Percentiles rank a stretch among this genome's conserved stretches.
These are phyloP conservation scores for Anabacerthia variegaticeps DNA, from an alignment of 2,797 vertebrate species.

Conservation along the genomic window DNA sequence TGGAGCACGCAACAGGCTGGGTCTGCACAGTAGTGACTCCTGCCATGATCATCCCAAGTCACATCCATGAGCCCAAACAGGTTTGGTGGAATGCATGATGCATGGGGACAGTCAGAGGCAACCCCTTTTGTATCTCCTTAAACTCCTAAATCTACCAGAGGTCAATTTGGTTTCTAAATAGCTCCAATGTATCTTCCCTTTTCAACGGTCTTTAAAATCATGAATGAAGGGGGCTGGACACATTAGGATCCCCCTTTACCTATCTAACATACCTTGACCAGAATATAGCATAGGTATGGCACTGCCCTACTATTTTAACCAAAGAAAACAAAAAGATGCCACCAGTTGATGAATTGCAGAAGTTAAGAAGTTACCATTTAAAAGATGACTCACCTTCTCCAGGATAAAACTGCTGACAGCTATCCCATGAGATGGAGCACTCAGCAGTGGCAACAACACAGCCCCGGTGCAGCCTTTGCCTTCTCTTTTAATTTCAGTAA, in stretches of 20 bases:
- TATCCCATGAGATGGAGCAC: neutral
- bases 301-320: neutral
- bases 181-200: neutral
- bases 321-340: neutral
- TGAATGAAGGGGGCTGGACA: neutral
- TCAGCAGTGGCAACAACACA: neutral
- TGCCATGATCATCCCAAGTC: neutral
- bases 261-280: neutral
- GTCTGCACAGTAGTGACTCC: slow-evolving; percentile 1
- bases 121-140: neutral
- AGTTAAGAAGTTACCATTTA: neutral
- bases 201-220: neutral
- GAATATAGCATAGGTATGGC: neutral
- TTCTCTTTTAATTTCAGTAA: slow-evolving; percentile 7
- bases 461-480: neutral
- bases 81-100: neutral
- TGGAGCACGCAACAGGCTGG: neutral
- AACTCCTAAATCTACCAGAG: neutral
- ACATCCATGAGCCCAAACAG: neutral
- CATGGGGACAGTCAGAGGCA: neutral
- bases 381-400: neutral
- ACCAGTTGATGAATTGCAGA: neutral
- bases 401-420: neutral
- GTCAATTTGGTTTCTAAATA: neutral
- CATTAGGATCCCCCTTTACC: neutral